Conservation (phyloP, 1,140 invertebrate genomes). For the Maconellicoccus hirsutus region DNA sequence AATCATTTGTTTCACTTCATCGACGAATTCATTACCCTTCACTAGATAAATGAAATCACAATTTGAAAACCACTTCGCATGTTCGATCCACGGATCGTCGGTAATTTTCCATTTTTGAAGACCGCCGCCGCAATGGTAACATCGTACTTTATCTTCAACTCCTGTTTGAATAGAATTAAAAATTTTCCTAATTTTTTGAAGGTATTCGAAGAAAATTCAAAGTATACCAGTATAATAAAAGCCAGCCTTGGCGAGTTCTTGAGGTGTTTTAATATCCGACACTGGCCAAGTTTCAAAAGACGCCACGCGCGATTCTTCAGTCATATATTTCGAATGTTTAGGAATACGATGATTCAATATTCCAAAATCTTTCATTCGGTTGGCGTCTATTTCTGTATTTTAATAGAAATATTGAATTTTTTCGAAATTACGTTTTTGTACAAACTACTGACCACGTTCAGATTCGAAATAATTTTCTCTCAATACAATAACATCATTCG, state of each 20-base stretch:
- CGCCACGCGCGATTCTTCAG: constrained; percentile 47
- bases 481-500: constrained; percentile 25
- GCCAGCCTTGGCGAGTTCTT: constrained; percentile 56
- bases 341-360: constrained; percentile 49
- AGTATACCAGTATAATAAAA: constrained; percentile 57
- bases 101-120: constrained; percentile 69
- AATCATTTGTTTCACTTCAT: constrained; percentile 29
- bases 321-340: constrained; percentile 46
- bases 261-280: constrained; percentile 47
- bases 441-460: constrained; percentile 20
- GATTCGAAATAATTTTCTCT: constrained; percentile 26
- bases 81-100: constrained; percentile 81
- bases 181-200: constrained; percentile 12
- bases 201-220: neutral
- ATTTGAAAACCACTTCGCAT: constrained; percentile 76
- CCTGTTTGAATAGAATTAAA: constrained; percentile 33
- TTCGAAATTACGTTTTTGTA: too few relatives aligned
- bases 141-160: constrained; percentile 60
- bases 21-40: constrained; percentile 66
- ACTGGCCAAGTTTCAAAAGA: constrained; percentile 53
- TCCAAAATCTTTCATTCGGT: constrained; percentile 40
- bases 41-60: constrained; percentile 66
- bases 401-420: neutral
- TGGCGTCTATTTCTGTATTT: constrained; percentile 25
- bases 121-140: constrained; percentile 84